A percentile compares a stretch with the other conserved stretches of the same genome.
These are phyloP conservation scores for Leptonema lineaticorne DNA, from an alignment of 1,140 invertebrate species.

Conservation along the genomic window DNA sequence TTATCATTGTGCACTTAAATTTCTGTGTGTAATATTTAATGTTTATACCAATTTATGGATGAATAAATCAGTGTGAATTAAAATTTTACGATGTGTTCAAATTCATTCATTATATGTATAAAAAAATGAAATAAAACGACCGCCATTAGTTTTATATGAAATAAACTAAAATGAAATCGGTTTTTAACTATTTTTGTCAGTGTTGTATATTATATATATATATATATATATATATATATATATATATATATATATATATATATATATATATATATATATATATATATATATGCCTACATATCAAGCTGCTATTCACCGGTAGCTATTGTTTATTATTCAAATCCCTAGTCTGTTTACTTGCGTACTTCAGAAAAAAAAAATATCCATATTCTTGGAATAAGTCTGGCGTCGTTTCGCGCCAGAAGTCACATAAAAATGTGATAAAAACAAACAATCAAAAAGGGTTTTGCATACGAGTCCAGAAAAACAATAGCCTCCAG, in stretches of 20 bases:
- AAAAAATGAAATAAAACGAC: too few species aligned
- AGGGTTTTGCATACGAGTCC: constrained; percentile 38
- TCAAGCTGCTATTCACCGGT: constrained; percentile 15
- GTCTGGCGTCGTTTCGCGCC: constrained; percentile 24
- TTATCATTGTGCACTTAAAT: too few species aligned
- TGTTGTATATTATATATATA: too few species aligned
- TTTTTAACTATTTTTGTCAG: too few species aligned
- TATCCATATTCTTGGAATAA: constrained; percentile 34
- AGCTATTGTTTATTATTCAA: constrained; percentile 36
- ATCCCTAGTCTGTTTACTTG: constrained; percentile 14
- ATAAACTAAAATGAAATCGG: too few species aligned
- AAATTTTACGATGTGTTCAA: too few species aligned
- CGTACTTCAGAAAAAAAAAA: constrained; percentile 18
- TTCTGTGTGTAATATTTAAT: too few species aligned
- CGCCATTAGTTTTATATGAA: too few species aligned
- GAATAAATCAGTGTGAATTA: too few species aligned
- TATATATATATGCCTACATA: background rate
- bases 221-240: background rate
- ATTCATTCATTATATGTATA: too few species aligned
- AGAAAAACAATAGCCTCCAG: constrained; percentile 27
- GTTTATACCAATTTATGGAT: too few species aligned
- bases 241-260: background rate
- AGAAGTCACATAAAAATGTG: background rate
- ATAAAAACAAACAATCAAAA: constrained; percentile 29
- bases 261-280: background rate